A percentile compares a stretch with the other conserved stretches of the same genome.
phyloP scores from a whole-genome alignment of 2,888 invertebrate species.

The Eristalis intricaria region DNA sequence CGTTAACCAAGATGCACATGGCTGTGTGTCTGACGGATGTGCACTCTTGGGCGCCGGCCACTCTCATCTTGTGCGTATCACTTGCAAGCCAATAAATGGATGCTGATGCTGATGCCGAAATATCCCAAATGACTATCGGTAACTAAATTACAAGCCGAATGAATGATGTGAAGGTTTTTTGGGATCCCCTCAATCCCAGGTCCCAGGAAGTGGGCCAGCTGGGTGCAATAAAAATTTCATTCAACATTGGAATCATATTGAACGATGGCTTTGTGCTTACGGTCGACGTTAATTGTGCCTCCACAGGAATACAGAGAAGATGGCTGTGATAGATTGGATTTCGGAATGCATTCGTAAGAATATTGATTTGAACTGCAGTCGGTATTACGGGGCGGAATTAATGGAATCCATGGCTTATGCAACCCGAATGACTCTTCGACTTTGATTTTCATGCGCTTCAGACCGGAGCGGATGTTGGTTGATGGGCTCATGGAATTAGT shows the following conservation, averaged over 20 bases:
- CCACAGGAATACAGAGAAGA: neutral
- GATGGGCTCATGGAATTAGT: neutral
- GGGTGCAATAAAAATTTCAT: neutral
- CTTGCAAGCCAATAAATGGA: conserved; percentile 12
- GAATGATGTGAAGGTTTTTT: conserved; percentile 18
- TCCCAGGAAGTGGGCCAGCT: neutral
- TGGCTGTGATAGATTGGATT: neutral
- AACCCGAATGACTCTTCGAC: neutral
- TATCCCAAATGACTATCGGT: conserved; percentile 16
- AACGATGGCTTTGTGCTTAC: neutral
- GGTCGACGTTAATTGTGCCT: neutral
- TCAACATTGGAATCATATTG: neutral
- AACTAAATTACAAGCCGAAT: conserved; percentile 27
- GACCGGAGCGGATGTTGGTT: neutral
- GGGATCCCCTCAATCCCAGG: neutral
- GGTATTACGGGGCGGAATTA: neutral
- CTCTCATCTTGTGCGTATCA: neutral
- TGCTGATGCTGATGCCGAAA: conserved; percentile 16
- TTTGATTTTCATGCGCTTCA: neutral
- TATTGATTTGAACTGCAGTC: neutral
- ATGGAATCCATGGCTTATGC: neutral
- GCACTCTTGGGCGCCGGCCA: neutral
- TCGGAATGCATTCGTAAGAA: neutral
- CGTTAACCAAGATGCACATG: neutral
- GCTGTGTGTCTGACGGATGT: neutral